phyloP scores from a whole-genome alignment of 2,797 vertebrate genomes.

The Petrocephalus sullivani region DNA sequence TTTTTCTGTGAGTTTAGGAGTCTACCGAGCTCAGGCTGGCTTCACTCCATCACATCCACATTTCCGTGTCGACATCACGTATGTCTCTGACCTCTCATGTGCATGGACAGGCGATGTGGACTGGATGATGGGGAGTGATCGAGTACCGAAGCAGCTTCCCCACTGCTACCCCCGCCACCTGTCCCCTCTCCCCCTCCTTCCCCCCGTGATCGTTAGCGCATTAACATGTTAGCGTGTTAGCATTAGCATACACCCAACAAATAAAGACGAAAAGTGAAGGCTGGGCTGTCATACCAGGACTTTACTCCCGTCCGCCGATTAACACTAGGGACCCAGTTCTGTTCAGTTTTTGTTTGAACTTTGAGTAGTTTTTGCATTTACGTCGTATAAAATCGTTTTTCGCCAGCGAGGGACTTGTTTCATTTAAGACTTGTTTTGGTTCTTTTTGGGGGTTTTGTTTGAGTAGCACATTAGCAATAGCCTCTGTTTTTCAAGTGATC shows the following conservation, averaged over 20 bases:
- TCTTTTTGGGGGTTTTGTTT: conserved; percentile 49
- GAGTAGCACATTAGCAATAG: conserved; percentile 54
- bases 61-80: conserved; percentile 70
- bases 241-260: background rate
- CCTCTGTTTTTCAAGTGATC: conserved; percentile 49
- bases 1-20: conserved; percentile 45
- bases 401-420: background rate
- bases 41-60: conserved; percentile 72
- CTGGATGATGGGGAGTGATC: conserved; percentile 56
- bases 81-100: conserved; percentile 72
- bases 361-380: background rate
- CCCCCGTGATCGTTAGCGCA: background rate
- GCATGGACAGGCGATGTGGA: conserved; percentile 71
- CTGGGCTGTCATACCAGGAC: background rate
- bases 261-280: background rate
- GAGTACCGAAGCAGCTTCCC: conserved; percentile 4
- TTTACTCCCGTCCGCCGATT: background rate
- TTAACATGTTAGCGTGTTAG: background rate
- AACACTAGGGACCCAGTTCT: background rate
- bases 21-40: conserved; percentile 56
- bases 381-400: background rate
- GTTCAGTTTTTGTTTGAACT: background rate
- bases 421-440: conserved; percentile 24
- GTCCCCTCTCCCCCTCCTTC: background rate
- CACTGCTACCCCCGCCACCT: conserved; percentile 30